Percentiles rank a stretch among this genome's conserved stretches.
Evolutionary conservation across 2,797 vertebrate genomes (phyloP).

Genomic region (Echiichthys vipera): DNA sequence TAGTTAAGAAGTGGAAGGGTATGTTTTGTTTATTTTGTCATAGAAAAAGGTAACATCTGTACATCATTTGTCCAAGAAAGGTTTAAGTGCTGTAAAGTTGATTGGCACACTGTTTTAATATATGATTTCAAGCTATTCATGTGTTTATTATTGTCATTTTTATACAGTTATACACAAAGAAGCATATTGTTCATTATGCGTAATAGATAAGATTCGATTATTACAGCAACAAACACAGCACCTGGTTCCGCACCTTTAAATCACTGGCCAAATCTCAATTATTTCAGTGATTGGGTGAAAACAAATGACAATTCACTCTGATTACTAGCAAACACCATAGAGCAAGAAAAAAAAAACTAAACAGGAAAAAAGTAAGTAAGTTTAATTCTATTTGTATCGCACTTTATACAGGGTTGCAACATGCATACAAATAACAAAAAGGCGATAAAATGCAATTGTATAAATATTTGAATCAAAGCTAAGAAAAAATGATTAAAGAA

Average conservation of each 20-base stretch:
- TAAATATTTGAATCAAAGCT: not conserved
- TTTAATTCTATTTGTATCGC: not conserved
- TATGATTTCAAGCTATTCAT: conserved; percentile 21
- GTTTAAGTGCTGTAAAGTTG: conserved; percentile 21
- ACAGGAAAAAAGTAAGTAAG: not conserved
- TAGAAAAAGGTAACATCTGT: conserved; percentile 26
- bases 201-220: not conserved
- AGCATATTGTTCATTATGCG: not conserved
- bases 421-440: not conserved
- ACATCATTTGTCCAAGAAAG: conserved; percentile 15
- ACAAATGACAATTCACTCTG: not conserved
- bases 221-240: not conserved
- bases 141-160: conserved; percentile 10
- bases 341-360: conserved; percentile 6
- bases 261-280: not conserved
- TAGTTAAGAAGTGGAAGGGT: conserved; percentile 32
- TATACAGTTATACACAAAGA: conserved; percentile 9
- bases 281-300: not conserved
- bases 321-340: not conserved
- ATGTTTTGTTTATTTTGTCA: conserved; percentile 47
- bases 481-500: not conserved
- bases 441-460: not conserved
- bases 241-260: not conserved
- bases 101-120: conserved; percentile 20
- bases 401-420: not conserved